Evolutionary conservation across 2,888 invertebrate genomes (phyloP).

Genomic region (Oasisia sp.): DNA sequence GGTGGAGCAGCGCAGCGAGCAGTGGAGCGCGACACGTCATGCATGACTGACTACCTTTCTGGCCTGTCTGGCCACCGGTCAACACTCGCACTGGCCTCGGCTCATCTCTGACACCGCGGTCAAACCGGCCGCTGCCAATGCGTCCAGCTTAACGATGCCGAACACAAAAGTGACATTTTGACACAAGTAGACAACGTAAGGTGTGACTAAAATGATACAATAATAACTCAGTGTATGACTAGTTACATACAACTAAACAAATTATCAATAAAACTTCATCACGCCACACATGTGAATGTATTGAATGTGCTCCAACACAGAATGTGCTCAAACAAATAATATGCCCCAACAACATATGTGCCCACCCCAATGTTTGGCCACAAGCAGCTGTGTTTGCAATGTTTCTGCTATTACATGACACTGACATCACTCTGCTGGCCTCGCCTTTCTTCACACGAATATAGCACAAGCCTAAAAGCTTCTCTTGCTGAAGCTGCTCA

Average conservation of each 20-base stretch:
- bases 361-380: no score
- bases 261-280: no score
- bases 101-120: slow-evolving; percentile 47
- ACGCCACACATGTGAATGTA: no score
- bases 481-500: background rate
- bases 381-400: no score
- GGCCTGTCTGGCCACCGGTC: background rate
- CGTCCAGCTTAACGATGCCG: slow-evolving; percentile 52
- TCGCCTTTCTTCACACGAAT: background rate
- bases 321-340: background rate
- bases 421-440: background rate
- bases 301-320: background rate
- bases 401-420: background rate
- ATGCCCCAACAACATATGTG: background rate
- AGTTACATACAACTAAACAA: no score
- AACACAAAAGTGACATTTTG: background rate
- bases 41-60: background rate
- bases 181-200: background rate
- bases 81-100: background rate
- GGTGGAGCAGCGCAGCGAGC: background rate
- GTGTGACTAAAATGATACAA: background rate
- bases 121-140: slow-evolving; percentile 64
- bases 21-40: slow-evolving; percentile 8
- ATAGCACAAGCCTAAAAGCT: background rate
- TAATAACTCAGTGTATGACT: no score